These are phyloP conservation scores for Aotus griseimembra DNA, from an alignment of 2,797 vertebrate species.

Conservation along the genomic window DNA sequence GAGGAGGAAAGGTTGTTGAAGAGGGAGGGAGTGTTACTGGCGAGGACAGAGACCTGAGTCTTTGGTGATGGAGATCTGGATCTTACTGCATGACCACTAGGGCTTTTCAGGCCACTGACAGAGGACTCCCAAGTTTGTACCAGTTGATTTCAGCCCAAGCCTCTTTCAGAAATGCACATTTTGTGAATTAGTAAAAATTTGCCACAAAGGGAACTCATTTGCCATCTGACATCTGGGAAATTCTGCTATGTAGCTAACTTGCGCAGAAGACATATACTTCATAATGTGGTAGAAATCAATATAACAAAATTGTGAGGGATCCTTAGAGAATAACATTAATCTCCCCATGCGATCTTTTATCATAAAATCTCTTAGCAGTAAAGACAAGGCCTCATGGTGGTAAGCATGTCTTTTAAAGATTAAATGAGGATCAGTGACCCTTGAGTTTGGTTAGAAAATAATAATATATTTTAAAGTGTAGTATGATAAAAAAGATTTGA, in stretches of 20 bases:
- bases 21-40: background rate
- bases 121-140: background rate
- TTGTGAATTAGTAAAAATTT: conserved; percentile 24
- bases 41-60: background rate
- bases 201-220: background rate
- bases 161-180: conserved; percentile 43
- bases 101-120: background rate
- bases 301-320: background rate
- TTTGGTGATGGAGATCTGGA: background rate
- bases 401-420: conserved; percentile 50
- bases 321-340: conserved; percentile 42
- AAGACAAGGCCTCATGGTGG: conserved; percentile 40
- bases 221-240: background rate
- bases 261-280: conserved; percentile 33
- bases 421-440: conserved; percentile 31
- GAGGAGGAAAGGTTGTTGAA: background rate
- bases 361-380: conserved; percentile 47
- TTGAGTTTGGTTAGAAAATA: conserved; percentile 64
- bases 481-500: conserved; percentile 17
- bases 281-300: conserved; percentile 39
- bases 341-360: conserved; percentile 41
- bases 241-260: background rate
- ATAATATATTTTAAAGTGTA: conserved; percentile 41
- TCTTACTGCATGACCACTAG: background rate
- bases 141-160: background rate